Percentiles rank a stretch among this genome's conserved stretches.
phyloP scores from a whole-genome alignment of 2,888 invertebrate genomes.

The Galeopsomyia nigrocyanea region DNA sequence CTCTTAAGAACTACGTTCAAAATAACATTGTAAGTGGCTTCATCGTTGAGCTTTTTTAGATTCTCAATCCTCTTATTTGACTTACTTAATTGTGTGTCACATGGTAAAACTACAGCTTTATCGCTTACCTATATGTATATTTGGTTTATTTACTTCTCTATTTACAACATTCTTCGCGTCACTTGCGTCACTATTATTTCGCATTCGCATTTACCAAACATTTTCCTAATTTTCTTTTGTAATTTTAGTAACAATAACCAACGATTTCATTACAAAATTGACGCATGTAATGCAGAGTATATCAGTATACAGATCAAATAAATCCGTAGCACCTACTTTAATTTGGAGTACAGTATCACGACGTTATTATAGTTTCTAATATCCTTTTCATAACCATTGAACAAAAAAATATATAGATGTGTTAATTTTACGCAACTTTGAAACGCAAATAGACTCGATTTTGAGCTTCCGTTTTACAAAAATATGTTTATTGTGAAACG shows the following conservation, averaged over 20 bases:
- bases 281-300: not conserved
- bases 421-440: too few relatives aligned
- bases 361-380: conserved; percentile 34
- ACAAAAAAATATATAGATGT: too few relatives aligned
- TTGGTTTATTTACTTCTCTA: conserved; percentile 45
- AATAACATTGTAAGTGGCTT: conserved; percentile 52
- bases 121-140: conserved; percentile 40
- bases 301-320: too few relatives aligned
- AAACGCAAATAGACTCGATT: too few relatives aligned
- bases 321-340: not conserved
- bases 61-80: conserved; percentile 6
- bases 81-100: conserved; percentile 21
- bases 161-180: conserved; percentile 45
- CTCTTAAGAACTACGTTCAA: conserved; percentile 56
- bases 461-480: too few relatives aligned
- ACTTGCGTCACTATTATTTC: conserved; percentile 22
- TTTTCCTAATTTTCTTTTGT: conserved; percentile 10
- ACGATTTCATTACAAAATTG: conserved; percentile 31
- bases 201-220: not conserved
- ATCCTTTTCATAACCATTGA: conserved; percentile 9
- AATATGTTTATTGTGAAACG: too few relatives aligned
- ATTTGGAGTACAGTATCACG: conserved; percentile 19
- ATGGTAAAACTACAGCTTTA: conserved; percentile 41
- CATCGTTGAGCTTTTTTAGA: conserved; percentile 9
- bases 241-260: conserved; percentile 34